Conservation (phyloP, 2,113 vertebrate genomes). For the Cynocephalus volans region DNA sequence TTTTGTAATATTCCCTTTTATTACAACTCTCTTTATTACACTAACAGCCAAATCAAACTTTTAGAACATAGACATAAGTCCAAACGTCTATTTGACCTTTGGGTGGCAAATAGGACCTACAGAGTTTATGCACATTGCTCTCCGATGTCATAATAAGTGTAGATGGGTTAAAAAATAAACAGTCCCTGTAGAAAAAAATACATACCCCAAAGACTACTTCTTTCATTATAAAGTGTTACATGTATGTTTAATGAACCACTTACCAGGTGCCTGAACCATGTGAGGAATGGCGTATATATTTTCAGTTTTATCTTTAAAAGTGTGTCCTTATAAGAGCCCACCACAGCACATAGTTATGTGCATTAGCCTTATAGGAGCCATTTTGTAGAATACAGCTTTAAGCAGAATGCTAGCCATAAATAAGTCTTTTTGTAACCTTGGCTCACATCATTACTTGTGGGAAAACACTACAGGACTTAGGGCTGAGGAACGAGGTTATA, state of each 20-base stretch:
- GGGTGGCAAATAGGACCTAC: neutral
- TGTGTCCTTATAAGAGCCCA: too few species aligned
- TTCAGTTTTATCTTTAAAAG: constrained; percentile 29
- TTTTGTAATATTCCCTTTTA: neutral
- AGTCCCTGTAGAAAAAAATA: neutral
- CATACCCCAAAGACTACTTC: neutral
- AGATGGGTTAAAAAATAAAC: neutral
- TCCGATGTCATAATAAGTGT: neutral
- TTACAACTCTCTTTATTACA: neutral
- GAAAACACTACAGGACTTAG: too few species aligned
- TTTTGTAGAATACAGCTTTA: too few species aligned
- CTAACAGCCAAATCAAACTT: neutral
- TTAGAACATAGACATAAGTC: neutral
- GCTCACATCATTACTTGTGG: too few species aligned
- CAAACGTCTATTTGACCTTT: neutral
- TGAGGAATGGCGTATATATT: neutral
- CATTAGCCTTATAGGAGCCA: too few species aligned
- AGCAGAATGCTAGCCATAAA: too few species aligned
- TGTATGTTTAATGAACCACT: neutral
- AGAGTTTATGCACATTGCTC: neutral
- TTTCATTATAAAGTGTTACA: neutral
- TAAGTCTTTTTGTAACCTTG: too few species aligned
- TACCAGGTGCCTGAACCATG: neutral
- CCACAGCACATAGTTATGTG: too few species aligned
- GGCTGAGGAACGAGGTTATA: too few species aligned